Evolutionary conservation across 2,113 vertebrate genomes (phyloP).

Genomic region (Falcunculus frontatus): DNA sequence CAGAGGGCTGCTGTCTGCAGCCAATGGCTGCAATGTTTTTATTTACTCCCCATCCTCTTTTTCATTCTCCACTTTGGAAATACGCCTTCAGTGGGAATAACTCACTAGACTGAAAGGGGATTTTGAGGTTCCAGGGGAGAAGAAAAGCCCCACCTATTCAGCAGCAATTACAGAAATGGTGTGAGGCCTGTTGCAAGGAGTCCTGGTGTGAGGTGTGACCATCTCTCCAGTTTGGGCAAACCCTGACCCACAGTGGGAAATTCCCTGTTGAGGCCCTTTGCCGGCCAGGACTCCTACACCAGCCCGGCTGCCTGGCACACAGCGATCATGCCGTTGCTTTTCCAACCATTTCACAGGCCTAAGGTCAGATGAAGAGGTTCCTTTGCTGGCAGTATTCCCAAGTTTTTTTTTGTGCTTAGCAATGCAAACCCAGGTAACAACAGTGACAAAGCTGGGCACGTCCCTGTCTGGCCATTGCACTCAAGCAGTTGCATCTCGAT

Average conservation of each 20-base stretch:
- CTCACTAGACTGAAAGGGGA: background rate
- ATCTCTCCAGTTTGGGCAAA: background rate
- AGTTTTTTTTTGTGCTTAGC: background rate
- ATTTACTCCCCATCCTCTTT: background rate
- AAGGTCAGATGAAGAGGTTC: background rate
- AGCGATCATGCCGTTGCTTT: background rate
- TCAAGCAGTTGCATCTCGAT: rapidly evolving
- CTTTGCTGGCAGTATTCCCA: background rate
- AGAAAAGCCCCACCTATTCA: background rate
- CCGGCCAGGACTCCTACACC: background rate
- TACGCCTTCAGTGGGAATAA: background rate
- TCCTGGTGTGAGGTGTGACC: background rate
- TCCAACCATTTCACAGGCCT: background rate
- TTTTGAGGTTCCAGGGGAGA: background rate
- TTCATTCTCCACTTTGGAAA: background rate
- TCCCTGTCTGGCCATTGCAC: background rate
- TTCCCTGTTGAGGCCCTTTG: background rate
- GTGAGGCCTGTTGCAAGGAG: background rate
- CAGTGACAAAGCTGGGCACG: rapidly evolving
- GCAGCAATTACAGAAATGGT: background rate
- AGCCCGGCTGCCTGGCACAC: background rate
- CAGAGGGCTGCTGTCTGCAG: background rate
- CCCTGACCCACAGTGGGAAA: background rate
- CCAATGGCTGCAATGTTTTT: background rate
- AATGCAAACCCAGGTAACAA: background rate